A percentile compares a stretch with the other conserved stretches of the same genome.
phyloP scores from a whole-genome alignment of 1,140 invertebrate genomes.

The Gyrodactylus bullatarudis region DNA sequence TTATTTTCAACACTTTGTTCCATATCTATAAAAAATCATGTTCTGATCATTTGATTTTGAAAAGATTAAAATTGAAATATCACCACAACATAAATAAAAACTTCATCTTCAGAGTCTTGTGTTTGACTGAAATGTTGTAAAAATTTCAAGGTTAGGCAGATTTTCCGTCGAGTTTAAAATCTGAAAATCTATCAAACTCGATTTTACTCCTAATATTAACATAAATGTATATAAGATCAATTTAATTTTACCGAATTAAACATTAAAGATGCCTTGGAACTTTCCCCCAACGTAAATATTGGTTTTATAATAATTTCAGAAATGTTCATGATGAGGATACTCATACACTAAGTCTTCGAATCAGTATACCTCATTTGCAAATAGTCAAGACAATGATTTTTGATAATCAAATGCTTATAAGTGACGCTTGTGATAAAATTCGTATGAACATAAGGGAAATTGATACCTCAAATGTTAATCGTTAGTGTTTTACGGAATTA shows the following conservation, averaged over 20 bases:
- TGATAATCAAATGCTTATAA: neutral
- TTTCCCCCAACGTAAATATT: neutral
- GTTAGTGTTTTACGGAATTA: slow-evolving; percentile 12
- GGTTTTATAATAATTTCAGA: neutral
- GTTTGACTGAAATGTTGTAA: neutral
- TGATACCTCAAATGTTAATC: neutral
- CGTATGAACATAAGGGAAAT: neutral
- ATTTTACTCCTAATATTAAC: too few species aligned
- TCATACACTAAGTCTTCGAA: neutral
- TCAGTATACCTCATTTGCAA: neutral
- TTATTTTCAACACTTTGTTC: neutral
- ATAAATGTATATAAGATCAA: neutral
- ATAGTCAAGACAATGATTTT: neutral
- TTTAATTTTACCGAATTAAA: neutral
- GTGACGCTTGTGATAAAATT: neutral
- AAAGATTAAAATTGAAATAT: too few species aligned
- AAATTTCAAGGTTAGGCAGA: neutral
- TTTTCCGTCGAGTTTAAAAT: neutral
- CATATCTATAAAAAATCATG: neutral
- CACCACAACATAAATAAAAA: neutral
- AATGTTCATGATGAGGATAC: neutral
- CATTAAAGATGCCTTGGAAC: neutral
- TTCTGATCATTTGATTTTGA: too few species aligned
- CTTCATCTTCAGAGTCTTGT: neutral
- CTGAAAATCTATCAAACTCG: too few species aligned